These are phyloP conservation scores for Otolemur crassicaudatus DNA, from an alignment of 2,797 vertebrate species.

Conservation along the genomic window DNA sequence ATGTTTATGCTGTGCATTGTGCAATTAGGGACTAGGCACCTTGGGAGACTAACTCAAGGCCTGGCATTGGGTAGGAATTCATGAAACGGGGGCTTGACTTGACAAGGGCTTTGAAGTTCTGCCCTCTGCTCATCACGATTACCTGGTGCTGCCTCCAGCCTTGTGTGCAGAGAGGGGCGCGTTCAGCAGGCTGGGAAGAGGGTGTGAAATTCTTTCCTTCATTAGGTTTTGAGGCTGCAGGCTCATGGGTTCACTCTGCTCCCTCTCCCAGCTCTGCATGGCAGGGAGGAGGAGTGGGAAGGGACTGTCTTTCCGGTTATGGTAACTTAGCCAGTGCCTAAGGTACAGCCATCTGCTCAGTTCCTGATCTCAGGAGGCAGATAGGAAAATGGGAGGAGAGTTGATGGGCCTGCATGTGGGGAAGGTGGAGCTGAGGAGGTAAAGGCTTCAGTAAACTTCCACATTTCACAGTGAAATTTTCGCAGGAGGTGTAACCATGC, in stretches of 20 bases:
- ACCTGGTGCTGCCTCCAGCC: not conserved
- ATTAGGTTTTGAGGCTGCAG: conserved; percentile 37
- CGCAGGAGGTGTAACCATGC: conserved; percentile 17
- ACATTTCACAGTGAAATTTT: conserved; percentile 40
- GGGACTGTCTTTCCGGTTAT: conserved; percentile 30
- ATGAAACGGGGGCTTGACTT: not conserved
- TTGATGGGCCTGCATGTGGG: not conserved
- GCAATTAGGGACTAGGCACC: not conserved
- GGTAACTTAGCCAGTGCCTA: conserved; percentile 69
- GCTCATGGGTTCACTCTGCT: not conserved
- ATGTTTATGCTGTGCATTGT: not conserved
- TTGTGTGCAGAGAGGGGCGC: not conserved
- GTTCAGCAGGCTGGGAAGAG: not conserved
- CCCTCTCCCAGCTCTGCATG: not conserved
- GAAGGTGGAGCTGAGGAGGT: conserved; percentile 11
- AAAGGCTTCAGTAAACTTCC: conserved; percentile 53
- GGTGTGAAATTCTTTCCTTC: not conserved
- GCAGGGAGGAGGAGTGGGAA: not conserved
- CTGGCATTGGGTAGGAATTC: not conserved
- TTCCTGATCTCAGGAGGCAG: conserved; percentile 56
- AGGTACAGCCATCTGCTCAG: conserved; percentile 67
- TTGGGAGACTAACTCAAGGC: not conserved
- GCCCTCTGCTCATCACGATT: not conserved
- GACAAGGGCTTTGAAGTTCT: not conserved
- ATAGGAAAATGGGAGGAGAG: conserved; percentile 24